A percentile compares a stretch with the other conserved stretches of the same genome.
phyloP scores from a whole-genome alignment of 2,113 vertebrate species.

The Vimba vimba region DNA sequence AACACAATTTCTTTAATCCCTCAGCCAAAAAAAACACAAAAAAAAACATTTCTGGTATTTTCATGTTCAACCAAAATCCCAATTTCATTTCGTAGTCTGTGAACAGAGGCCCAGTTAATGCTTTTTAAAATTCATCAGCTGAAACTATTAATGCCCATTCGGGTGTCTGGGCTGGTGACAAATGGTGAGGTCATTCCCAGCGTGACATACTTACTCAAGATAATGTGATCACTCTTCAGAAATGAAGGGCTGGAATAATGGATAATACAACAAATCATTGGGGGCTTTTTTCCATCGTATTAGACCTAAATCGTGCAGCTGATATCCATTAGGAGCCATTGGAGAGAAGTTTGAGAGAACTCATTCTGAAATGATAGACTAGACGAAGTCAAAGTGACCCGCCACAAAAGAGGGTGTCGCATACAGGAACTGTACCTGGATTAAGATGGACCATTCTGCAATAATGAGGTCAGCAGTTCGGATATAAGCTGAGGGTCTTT shows the following conservation, averaged over 20 bases:
- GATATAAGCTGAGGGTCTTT: background rate
- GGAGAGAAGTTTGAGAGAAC: constrained; percentile 13
- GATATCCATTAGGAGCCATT: constrained; percentile 11
- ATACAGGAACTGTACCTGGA: background rate
- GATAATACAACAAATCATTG: constrained; percentile 20
- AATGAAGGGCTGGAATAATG: constrained; percentile 22
- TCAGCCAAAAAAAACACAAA: background rate
- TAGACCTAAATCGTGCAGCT: constrained; percentile 27
- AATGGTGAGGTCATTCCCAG: constrained; percentile 37
- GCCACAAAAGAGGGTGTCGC: background rate
- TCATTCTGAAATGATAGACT: constrained; percentile 7
- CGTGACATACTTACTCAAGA: constrained; percentile 49
- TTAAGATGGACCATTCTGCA: constrained; percentile 10
- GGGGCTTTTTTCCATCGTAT: background rate
- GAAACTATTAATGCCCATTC: constrained; percentile 33
- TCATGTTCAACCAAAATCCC: background rate
- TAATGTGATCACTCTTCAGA: constrained; percentile 50
- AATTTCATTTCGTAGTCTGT: constrained; percentile 16
- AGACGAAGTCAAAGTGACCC: constrained; percentile 12
- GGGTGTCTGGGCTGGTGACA: constrained; percentile 38
- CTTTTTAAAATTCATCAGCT: constrained; percentile 44
- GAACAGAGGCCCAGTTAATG: constrained; percentile 4
- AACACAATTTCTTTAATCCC: constrained; percentile 21
- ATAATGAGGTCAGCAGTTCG: constrained; percentile 26
- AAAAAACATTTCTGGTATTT: constrained; percentile 6